Evolutionary conservation across 2,888 invertebrate genomes (phyloP), one percentile per base, ranked within the genome.

Genomic region (Myathropa florea): DNA sequence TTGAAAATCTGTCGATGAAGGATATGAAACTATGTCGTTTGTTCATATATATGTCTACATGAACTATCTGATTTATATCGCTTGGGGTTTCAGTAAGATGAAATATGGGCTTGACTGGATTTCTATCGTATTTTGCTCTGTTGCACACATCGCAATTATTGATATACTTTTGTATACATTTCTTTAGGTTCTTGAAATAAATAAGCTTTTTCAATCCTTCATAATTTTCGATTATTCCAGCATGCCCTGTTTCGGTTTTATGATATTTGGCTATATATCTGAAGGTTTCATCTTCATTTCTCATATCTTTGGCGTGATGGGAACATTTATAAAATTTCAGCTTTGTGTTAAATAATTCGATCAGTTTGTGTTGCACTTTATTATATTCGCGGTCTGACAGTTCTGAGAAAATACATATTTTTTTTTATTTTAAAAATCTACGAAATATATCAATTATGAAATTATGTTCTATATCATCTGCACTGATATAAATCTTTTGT

Each of bases 41-140:
- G 28, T 28, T 28, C 28, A 28, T 28, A 28, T 28, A 3, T 28
- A 28, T 28, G 28, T 28, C 28, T 28, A 28, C 28, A 28, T 28
- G 83, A 12, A 89, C 72, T 4, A 88, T 80, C 76, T 87, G 30
- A 30, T 85, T 89, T 6, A 64, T 59, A n/a, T n/a, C 24, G 60
- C 57, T 10, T 1, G 88, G 77, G 18, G 83, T 88, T 86, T 89
- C 84, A 3, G 87, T 84, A 26, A 55, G 18, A 2, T 67, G 2
- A 39, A 86, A 84, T 78, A 88, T 88, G 21, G 55, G 72, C 33
- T 77, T 86, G 2, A 78, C 81, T 18, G 77, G 85, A 1, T 75
- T 70, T 30, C 77, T 65, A 28, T 28, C 3, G 4, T 67, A 53
- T 21, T 61, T 33, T 61, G 61, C 61, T 61, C 28, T 3, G 28